Percentiles rank a stretch among this genome's conserved stretches.
Evolutionary conservation across 2,888 invertebrate genomes (phyloP).

Genomic region (Lepidochrysops patricia): DNA sequence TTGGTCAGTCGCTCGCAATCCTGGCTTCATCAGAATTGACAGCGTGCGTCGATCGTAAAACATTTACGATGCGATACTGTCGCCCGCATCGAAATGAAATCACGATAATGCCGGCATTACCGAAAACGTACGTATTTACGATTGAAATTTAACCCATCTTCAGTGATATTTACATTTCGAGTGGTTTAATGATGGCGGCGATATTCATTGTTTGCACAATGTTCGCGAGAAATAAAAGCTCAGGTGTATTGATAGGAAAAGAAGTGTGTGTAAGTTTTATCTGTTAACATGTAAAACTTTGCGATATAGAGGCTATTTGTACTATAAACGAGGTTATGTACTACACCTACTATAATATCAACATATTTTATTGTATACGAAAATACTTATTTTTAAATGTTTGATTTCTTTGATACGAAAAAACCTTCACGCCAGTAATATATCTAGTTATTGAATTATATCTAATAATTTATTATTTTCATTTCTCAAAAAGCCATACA

Average conservation of each 20-base stretch:
- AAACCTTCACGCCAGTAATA: too few relatives aligned
- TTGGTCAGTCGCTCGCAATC: slow-evolving; percentile 56
- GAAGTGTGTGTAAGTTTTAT: too few relatives aligned
- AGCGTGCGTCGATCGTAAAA: slow-evolving; percentile 51
- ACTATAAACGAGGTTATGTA: too few relatives aligned
- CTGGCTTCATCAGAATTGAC: slow-evolving; percentile 53
- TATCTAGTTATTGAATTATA: too few relatives aligned
- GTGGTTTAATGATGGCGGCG: neutral
- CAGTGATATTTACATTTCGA: slow-evolving; percentile 7
- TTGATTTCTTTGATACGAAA: too few relatives aligned
- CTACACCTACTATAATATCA: too few relatives aligned
- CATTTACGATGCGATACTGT: slow-evolving; percentile 41
- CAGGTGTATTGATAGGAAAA: neutral
- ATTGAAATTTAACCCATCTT: slow-evolving; percentile 22
- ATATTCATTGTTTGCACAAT: neutral
- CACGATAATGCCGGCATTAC: slow-evolving; percentile 36
- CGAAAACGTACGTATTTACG: slow-evolving; percentile 26
- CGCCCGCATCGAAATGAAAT: slow-evolving; percentile 34
- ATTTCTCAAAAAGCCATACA: neutral
- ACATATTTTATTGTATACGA: too few relatives aligned
- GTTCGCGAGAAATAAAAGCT: neutral
- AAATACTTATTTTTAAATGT: too few relatives aligned
- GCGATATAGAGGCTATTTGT: too few relatives aligned
- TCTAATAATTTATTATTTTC: neutral
- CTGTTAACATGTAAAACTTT: too few relatives aligned